Conservation (phyloP, 1,140 invertebrate genomes). For the Yoshiicerus persimilis region DNA sequence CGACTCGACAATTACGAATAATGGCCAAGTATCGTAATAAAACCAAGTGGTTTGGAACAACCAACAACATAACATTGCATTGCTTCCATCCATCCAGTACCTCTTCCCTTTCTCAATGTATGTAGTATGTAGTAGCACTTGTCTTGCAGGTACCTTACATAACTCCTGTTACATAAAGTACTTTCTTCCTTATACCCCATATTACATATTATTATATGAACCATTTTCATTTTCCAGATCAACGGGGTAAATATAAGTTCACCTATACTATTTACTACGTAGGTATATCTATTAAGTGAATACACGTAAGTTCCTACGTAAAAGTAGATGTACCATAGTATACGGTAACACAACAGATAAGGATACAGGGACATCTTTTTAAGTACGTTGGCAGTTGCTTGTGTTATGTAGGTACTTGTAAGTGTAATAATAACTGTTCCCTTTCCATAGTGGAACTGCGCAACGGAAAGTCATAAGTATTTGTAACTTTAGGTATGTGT, state of each 20-base stretch:
- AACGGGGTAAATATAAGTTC: background rate
- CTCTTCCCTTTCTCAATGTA: background rate
- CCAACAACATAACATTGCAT: conserved; percentile 4
- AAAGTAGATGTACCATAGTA: no score
- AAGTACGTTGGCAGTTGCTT: no score
- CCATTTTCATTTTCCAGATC: background rate
- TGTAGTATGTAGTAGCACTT: background rate
- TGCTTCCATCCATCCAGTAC: background rate
- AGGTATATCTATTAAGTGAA: background rate
- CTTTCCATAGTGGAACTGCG: background rate
- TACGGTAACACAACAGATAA: background rate
- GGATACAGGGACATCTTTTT: background rate
- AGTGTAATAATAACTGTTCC: background rate
- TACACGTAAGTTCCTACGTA: background rate
- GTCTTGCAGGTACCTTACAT: background rate
- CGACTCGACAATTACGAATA: conserved; percentile 46
- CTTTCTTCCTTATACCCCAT: background rate
- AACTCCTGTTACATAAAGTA: background rate
- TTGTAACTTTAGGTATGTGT: background rate
- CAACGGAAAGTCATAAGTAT: background rate
- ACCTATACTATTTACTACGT: background rate
- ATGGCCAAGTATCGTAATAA: conserved; percentile 42
- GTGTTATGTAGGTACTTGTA: background rate
- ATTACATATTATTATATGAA: background rate
- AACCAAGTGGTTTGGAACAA: conserved; percentile 45